Evolutionary conservation across 1,140 invertebrate species (phyloP), one percentile per base, ranked within the genome.

Genomic region (Lordiphosa mommai): DNA sequence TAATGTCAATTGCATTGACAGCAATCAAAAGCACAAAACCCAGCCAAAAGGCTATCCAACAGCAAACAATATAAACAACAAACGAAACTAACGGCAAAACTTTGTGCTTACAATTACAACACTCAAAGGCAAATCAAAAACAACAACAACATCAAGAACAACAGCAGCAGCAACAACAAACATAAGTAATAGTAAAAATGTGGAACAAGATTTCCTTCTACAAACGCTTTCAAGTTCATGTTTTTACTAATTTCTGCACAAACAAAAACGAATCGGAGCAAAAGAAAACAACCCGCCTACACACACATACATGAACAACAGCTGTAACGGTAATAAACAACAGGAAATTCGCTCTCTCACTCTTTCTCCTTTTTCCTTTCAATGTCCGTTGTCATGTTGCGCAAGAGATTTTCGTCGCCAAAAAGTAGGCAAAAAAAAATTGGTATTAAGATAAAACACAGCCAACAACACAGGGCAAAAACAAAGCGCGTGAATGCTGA

Each of bases 241-340:
- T 52, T 37, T 55, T 61, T 32, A 56, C 74, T 80, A 80, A 80
- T 73, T 73, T 80, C 61, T 80, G 53, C 65, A 70, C 60, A 80
- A 74, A 66, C 74, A 80, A 73, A 67, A 56, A 55, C 32, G 20
- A 36, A 36, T 16, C 16, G 12, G 17, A 34, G 29, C 27, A 47
- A 50, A 43, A 38, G 27, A 61, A 56, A 65, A 32, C 40, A 53
- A 51, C 33, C 41, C 43, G 38, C 50, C 59, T 65, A 36, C 71
- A 50, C 27, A 16, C 36, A 40, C 29, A 13, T 29, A 33, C 13
- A 47, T 9, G 47, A 12, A 48, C 55, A 77, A 61, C 73, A 80
- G 68, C 73, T 79, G 73, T 69, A 72, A 80, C 59, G 56, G 73
- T 79, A 72, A 79, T 79, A 79, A 79, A 80, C 73, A 79, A 79